These are phyloP conservation scores for Caligus rogercresseyi DNA, from an alignment of 1,140 invertebrate species.

Conservation along the genomic window DNA sequence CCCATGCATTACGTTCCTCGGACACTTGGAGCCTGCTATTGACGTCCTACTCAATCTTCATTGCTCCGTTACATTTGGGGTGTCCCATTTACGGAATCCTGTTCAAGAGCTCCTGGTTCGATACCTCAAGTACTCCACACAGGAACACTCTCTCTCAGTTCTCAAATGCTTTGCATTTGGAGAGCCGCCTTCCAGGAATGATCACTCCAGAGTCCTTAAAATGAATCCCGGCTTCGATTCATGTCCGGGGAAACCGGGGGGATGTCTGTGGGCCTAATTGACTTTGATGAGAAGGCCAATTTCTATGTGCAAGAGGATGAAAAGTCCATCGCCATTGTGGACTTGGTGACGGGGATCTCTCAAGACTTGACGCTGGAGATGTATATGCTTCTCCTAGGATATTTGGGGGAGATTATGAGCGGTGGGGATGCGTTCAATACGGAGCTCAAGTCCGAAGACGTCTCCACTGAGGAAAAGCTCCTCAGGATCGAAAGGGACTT, in stretches of 20 bases:
- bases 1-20: slow-evolving; percentile 7
- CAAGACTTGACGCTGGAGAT: slow-evolving; percentile 3
- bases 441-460: background rate
- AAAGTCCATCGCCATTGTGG: slow-evolving; percentile 11
- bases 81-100: slow-evolving; percentile 6
- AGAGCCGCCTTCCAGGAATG: background rate
- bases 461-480: background rate
- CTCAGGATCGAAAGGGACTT: slow-evolving; percentile 5
- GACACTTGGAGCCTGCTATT: slow-evolving; percentile 11
- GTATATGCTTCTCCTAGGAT: background rate
- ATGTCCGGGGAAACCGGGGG: slow-evolving; percentile 8
- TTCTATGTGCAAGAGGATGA: slow-evolving; percentile 18
- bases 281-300: slow-evolving; percentile 1
- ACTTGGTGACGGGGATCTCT: background rate
- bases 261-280: background rate
- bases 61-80: background rate
- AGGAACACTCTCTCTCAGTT: background rate
- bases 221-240: background rate
- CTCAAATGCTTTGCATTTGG: slow-evolving; percentile 2
- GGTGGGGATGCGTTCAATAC: background rate
- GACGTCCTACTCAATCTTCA: slow-evolving; percentile 10
- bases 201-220: background rate
- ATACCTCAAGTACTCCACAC: slow-evolving; percentile 1
- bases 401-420: slow-evolving; percentile 5
- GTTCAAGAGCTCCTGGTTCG: slow-evolving; percentile 6